These are phyloP conservation scores for Gila orcuttii DNA, from an alignment of 2,113 vertebrate species.

Conservation along the genomic window DNA sequence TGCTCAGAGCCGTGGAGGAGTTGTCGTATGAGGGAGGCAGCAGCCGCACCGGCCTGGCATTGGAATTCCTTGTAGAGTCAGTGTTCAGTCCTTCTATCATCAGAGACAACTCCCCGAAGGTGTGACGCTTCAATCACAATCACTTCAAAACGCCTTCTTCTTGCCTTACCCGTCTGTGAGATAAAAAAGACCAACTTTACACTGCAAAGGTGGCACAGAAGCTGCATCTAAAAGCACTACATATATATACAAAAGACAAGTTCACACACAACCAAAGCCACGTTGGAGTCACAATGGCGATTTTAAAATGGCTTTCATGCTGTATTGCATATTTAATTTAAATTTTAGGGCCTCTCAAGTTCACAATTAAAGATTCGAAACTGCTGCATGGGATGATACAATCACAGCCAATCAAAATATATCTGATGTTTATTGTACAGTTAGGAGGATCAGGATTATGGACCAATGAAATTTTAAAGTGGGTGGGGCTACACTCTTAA, in stretches of 20 bases:
- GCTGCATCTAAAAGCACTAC: neutral
- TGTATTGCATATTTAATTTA: neutral
- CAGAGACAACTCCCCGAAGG: slow-evolving; percentile 82
- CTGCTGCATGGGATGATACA: neutral
- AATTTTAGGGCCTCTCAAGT: neutral
- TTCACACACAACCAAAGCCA: neutral
- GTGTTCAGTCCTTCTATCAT: slow-evolving; percentile 71
- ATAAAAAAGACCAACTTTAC: neutral
- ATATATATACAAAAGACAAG: neutral
- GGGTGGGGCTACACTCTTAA: neutral
- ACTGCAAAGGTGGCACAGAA: neutral
- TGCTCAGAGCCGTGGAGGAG: slow-evolving; percentile 73
- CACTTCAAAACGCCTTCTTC: neutral
- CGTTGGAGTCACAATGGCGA: neutral
- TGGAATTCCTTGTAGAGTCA: slow-evolving; percentile 74
- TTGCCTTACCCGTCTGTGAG: neutral
- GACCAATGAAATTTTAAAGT: neutral
- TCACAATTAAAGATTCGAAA: neutral
- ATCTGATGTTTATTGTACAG: neutral
- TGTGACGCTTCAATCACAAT: slow-evolving; percentile 54
- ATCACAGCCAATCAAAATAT: neutral
- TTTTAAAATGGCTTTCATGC: neutral
- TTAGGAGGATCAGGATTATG: neutral
- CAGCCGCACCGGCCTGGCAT: slow-evolving; percentile 76
- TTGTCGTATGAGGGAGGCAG: slow-evolving; percentile 74